phyloP scores from a whole-genome alignment of 1,140 invertebrate genomes.

The Leptinotarsa lineolata region DNA sequence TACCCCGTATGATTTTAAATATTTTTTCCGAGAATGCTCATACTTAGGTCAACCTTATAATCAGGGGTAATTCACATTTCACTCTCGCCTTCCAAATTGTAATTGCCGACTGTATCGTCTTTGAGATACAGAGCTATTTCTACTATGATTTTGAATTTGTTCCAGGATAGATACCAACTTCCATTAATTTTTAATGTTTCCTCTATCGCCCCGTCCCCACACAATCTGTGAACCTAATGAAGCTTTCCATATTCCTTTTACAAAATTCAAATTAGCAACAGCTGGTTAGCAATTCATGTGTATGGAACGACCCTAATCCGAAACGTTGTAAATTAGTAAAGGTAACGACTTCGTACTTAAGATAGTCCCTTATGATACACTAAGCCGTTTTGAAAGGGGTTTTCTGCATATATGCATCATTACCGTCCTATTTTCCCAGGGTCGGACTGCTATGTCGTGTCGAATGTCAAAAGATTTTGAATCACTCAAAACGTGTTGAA shows the following conservation, averaged over 20 bases:
- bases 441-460: neutral
- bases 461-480: neutral
- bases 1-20: too few relatives aligned
- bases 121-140: too few relatives aligned
- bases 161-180: conserved; percentile 3
- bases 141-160: neutral
- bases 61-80: too few relatives aligned
- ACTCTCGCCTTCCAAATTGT: too few relatives aligned
- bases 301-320: conserved; percentile 16
- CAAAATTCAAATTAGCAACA: conserved; percentile 27
- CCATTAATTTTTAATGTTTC: conserved; percentile 17
- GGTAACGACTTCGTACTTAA: conserved; percentile 39
- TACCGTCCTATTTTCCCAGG: neutral
- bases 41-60: too few relatives aligned
- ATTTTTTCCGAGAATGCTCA: too few relatives aligned
- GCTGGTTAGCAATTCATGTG: conserved; percentile 21
- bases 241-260: conserved; percentile 25
- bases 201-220: conserved; percentile 7
- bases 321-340: conserved; percentile 34
- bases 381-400: conserved; percentile 20
- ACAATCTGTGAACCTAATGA: conserved; percentile 26
- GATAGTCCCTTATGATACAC: conserved; percentile 34
- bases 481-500: too few relatives aligned
- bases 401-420: neutral
- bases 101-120: too few relatives aligned